Evolutionary conservation across 1,140 invertebrate genomes (phyloP).

Genomic region (Formica selysi): DNA sequence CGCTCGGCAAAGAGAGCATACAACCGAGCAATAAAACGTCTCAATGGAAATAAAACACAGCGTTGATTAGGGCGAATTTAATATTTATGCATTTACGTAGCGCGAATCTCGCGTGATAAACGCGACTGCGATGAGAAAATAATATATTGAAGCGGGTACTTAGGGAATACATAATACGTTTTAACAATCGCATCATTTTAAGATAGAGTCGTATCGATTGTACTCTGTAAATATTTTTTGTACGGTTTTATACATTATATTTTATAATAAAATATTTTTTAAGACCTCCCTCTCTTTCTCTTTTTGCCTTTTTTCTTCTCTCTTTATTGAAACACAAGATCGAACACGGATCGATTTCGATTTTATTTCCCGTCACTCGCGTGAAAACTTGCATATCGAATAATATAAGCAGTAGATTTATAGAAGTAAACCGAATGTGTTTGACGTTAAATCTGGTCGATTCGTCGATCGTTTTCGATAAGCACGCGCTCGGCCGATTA

Average conservation of each 20-base stretch:
- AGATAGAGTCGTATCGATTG: neutral
- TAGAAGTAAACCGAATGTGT: neutral
- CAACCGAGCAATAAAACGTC: conserved; percentile 23
- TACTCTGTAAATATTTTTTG: neutral
- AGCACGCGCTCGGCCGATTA: conserved; percentile 18
- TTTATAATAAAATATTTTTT: neutral
- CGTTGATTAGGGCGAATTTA: conserved; percentile 44
- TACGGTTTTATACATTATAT: neutral
- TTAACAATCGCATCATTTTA: neutral
- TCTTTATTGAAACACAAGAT: neutral
- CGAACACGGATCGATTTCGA: neutral
- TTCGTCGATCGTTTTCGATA: conserved; percentile 19
- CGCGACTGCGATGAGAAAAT: conserved; percentile 1
- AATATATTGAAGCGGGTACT: neutral
- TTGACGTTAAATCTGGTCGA: conserved; percentile 1
- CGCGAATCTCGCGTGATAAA: conserved; percentile 20
- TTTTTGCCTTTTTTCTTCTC: too few species aligned
- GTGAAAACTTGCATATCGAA: neutral
- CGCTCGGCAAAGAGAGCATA: neutral
- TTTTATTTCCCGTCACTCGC: neutral
- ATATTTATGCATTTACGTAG: conserved; percentile 44
- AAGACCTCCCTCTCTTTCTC: neutral
- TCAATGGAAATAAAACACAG: conserved; percentile 34
- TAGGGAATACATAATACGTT: neutral
- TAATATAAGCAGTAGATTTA: neutral